Conservation (phyloP, 2,797 vertebrate genomes). For the Tapirus indicus region DNA sequence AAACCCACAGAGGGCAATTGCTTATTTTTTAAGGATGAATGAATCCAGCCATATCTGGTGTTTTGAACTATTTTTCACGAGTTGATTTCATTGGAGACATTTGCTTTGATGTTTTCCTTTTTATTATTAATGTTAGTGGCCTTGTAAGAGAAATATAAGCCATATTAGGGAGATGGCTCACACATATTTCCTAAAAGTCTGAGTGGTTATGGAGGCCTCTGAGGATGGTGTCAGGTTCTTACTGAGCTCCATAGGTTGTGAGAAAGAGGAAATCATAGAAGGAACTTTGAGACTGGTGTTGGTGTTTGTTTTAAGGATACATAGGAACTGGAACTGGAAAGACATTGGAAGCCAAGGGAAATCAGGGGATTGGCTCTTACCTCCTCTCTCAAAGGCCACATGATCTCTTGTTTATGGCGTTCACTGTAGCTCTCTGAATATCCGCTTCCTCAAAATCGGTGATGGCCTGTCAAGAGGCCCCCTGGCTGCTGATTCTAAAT, state of each 20-base stretch:
- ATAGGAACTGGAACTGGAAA: not conserved
- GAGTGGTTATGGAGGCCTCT: not conserved
- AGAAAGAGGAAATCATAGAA: slow-evolving; percentile 51
- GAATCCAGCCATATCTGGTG: not conserved
- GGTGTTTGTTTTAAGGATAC: not conserved
- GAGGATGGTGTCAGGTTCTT: slow-evolving; percentile 18
- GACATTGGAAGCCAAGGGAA: not conserved
- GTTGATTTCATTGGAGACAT: slow-evolving; percentile 21
- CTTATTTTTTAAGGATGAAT: slow-evolving; percentile 41
- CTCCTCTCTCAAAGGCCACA: not conserved
- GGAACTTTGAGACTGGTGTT: not conserved
- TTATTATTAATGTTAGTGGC: slow-evolving; percentile 3
- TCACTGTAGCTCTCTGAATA: slow-evolving; percentile 35
- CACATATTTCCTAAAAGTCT: slow-evolving; percentile 46
- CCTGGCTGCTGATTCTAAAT: slow-evolving; percentile 3
- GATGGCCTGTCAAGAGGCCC: not conserved
- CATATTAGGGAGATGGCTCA: slow-evolving; percentile 20
- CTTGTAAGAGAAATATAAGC: slow-evolving; percentile 47
- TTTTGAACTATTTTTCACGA: slow-evolving; percentile 44
- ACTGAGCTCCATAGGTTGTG: not conserved
- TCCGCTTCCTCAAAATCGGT: slow-evolving; percentile 27
- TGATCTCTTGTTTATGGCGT: slow-evolving; percentile 27
- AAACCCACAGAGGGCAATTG: not conserved
- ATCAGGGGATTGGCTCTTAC: not conserved
- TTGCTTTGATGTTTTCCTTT: slow-evolving; percentile 44